Evolutionary conservation across 2,113 vertebrate species (phyloP).

Genomic region (Crotalus horridus): DNA sequence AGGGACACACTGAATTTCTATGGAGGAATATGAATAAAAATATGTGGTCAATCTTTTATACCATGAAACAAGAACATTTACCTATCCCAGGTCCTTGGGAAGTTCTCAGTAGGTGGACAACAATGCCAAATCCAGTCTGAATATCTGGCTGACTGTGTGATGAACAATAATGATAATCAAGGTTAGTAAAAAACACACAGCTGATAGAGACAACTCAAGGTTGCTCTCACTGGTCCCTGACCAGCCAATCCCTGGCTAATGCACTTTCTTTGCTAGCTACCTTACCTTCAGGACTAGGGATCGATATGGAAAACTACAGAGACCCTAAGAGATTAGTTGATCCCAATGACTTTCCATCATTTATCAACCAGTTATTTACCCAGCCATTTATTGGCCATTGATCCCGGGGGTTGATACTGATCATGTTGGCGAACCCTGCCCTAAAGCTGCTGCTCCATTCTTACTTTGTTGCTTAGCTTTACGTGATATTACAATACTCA

Average conservation of each 20-base stretch:
- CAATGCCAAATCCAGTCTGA: no score
- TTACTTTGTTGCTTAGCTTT: neutral
- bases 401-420: neutral
- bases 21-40: constrained; percentile 4
- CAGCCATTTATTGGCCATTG: neutral
- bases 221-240: no score
- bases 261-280: no score
- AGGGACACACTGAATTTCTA: constrained; percentile 55
- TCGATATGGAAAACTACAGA: no score
- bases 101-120: neutral
- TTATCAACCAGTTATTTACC: neutral
- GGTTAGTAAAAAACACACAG: no score
- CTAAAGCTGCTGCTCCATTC: neutral
- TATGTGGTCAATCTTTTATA: neutral
- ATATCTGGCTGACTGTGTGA: no score
- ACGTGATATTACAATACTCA: neutral
- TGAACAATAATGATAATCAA: no score
- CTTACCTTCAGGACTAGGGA: no score
- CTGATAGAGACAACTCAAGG: no score
- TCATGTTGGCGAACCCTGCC: neutral
- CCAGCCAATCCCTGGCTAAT: no score
- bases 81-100: no score
- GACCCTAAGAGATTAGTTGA: no score
- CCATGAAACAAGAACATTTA: neutral
- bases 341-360: neutral